These are phyloP conservation scores for Crambe crambe DNA, from an alignment of 37 sponge, comb jelly and placozoan species.

Conservation along the genomic window DNA sequence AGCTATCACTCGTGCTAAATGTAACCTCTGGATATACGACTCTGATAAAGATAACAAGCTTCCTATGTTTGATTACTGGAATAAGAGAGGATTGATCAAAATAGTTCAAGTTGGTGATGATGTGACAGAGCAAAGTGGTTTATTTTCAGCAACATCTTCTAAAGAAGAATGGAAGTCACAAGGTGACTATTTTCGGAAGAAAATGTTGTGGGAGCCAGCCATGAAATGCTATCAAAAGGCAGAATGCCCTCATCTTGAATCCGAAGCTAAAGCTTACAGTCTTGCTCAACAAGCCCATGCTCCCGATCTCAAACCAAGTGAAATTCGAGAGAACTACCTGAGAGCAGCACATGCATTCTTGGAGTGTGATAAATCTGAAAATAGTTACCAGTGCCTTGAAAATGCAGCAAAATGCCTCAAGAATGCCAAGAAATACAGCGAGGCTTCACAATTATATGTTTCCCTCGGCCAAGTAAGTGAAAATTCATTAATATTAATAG, in stretches of 20 bases:
- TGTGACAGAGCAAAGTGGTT: background rate
- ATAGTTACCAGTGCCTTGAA: conserved; percentile 12
- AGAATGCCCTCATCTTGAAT: conserved; percentile 6
- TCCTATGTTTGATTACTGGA: conserved; percentile 64
- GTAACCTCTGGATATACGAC: conserved; percentile 85
- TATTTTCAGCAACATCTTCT: conserved; percentile 56
- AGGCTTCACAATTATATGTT: conserved; percentile 30
- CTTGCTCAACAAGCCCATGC: conserved; percentile 19
- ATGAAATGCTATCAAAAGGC: conserved; percentile 70
- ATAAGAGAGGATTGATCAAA: conserved; percentile 35
- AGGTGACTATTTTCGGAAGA: conserved; percentile 72
- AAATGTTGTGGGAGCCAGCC: conserved; percentile 63
- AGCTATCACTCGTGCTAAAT: conserved; percentile 73
- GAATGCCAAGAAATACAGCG: conserved; percentile 31
- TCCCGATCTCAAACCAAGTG: background rate
- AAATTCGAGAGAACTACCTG: conserved; percentile 18
- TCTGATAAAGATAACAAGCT: conserved; percentile 17
- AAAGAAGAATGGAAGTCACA: conserved; percentile 72
- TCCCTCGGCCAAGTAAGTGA: conserved; percentile 24
- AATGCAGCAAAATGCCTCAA: conserved; percentile 63
- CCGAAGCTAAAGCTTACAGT: conserved; percentile 43
- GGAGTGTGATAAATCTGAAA: conserved; percentile 33
- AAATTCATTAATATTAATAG: too few species aligned
- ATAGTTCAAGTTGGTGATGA: background rate
- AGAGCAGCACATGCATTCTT: conserved; percentile 53